These are phyloP conservation scores for Melanotaenia boesemani DNA, from an alignment of 2,797 vertebrate species.

Conservation along the genomic window DNA sequence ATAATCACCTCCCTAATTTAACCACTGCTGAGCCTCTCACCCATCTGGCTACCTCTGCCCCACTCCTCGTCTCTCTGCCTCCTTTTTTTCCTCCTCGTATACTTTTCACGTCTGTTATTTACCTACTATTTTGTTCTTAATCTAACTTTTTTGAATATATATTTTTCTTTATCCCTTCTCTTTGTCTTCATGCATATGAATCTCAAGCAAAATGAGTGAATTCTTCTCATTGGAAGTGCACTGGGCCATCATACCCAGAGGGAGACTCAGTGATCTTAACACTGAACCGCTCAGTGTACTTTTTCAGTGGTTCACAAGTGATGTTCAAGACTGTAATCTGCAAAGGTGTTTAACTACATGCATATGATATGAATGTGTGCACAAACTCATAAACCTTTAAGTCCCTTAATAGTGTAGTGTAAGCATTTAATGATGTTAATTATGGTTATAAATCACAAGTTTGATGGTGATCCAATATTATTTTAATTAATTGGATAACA, in stretches of 20 bases:
- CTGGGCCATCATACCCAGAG: slow-evolving; percentile 55
- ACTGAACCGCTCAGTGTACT: slow-evolving; percentile 67
- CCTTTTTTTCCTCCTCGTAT: slow-evolving; percentile 9
- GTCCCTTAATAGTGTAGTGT: neutral
- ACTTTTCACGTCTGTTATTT: slow-evolving; percentile 20
- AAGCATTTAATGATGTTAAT: neutral
- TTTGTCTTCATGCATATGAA: slow-evolving; percentile 49
- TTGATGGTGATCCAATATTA: no score
- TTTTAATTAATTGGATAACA: no score
- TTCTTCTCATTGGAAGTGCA: slow-evolving; percentile 75
- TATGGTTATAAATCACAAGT: no score
- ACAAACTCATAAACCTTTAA: neutral
- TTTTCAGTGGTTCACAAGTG: slow-evolving; percentile 74
- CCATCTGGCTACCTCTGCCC: slow-evolving; percentile 45
- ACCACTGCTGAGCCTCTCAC: slow-evolving; percentile 79
- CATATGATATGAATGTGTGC: neutral
- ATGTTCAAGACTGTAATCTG: slow-evolving; percentile 66
- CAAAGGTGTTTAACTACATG: slow-evolving; percentile 25
- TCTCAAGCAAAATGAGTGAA: slow-evolving; percentile 67
- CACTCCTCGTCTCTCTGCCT: neutral
- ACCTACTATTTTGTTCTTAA: slow-evolving; percentile 11
- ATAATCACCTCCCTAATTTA: slow-evolving; percentile 88
- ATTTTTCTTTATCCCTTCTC: slow-evolving; percentile 25
- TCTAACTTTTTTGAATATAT: slow-evolving; percentile 18
- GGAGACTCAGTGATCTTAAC: slow-evolving; percentile 55